Percentiles rank a stretch among this genome's conserved stretches.
phyloP scores from a whole-genome alignment of 2,888 invertebrate species.

The Watsonalla binaria region DNA sequence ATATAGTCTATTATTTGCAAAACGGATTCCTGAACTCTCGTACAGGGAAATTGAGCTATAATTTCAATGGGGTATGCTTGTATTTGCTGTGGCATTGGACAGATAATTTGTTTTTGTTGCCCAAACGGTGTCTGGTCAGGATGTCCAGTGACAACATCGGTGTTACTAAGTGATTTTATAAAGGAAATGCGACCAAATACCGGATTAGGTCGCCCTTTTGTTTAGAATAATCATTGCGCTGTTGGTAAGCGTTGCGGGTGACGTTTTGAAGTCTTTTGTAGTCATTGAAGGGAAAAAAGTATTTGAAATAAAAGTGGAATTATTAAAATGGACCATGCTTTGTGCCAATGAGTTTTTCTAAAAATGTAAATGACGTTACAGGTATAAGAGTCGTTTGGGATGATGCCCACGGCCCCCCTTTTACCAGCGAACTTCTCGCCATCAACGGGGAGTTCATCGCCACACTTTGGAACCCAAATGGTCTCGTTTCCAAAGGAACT shows the following conservation, averaged over 20 bases:
- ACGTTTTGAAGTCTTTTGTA: background rate
- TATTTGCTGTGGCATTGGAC: background rate
- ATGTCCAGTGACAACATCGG: constrained; percentile 44
- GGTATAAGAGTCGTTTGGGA: too few species aligned
- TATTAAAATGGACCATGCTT: too few species aligned
- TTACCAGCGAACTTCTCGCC: too few species aligned
- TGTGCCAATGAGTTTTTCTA: too few species aligned
- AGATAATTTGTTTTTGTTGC: constrained; percentile 37
- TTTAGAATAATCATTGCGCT: constrained; percentile 24
- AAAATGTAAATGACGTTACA: too few species aligned
- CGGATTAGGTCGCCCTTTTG: constrained; percentile 29
- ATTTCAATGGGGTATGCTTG: background rate
- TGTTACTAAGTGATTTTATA: constrained; percentile 54
- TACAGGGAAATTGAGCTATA: constrained; percentile 3
- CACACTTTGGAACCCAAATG: too few species aligned
- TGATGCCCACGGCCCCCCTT: too few species aligned
- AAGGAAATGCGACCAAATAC: constrained; percentile 32
- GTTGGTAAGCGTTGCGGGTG: constrained; percentile 14
- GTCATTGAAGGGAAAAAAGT: background rate
- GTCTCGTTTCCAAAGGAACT: too few species aligned
- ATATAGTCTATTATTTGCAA: constrained; percentile 1
- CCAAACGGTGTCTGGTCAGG: constrained; percentile 40
- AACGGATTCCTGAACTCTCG: background rate
- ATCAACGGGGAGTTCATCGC: too few species aligned
- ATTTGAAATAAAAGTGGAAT: background rate